Evolutionary conservation across 2,113 vertebrate species (phyloP).

Genomic region (Oryzias curvinotus): DNA sequence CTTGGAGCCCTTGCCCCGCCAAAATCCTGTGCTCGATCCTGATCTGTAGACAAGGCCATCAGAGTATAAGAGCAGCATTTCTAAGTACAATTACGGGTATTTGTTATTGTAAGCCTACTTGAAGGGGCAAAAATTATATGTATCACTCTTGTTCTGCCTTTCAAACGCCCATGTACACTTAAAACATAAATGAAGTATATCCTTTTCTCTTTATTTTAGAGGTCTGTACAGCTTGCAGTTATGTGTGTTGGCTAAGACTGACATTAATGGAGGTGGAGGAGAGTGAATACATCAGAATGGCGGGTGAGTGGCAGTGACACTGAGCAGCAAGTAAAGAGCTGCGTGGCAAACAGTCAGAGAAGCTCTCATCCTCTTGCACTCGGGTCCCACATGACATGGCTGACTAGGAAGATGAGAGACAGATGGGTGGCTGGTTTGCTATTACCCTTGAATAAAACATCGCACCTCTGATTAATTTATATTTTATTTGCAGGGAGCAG

Average conservation of each 20-base stretch:
- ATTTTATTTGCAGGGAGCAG: conserved; percentile 49
- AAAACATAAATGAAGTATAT: conserved; percentile 74
- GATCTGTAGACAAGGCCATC: conserved; percentile 10
- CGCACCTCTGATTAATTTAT: conserved; percentile 73
- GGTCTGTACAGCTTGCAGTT: conserved; percentile 65
- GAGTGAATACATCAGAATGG: conserved; percentile 63
- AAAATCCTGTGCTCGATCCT: no score
- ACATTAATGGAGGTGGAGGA: conserved; percentile 68
- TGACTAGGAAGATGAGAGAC: conserved; percentile 68
- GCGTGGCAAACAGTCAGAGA: conserved; percentile 58
- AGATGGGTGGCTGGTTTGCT: conserved; percentile 57
- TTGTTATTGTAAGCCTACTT: conserved; percentile 49
- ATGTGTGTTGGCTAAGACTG: conserved; percentile 60
- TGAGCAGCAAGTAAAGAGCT: conserved; percentile 67
- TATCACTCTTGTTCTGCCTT: conserved; percentile 65
- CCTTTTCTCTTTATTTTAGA: conserved; percentile 35
- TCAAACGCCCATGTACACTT: conserved; percentile 68
- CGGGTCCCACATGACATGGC: conserved; percentile 68
- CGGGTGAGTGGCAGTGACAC: conserved; percentile 75
- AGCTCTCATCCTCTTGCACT: conserved; percentile 60
- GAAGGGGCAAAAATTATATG: conserved; percentile 11
- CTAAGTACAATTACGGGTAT: conserved; percentile 30
- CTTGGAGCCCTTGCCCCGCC: no score
- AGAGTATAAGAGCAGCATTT: conserved; percentile 25
- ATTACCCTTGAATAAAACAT: conserved; percentile 76